phyloP scores from a whole-genome alignment of 2,888 invertebrate genomes.

The Ectobius pallidus region DNA sequence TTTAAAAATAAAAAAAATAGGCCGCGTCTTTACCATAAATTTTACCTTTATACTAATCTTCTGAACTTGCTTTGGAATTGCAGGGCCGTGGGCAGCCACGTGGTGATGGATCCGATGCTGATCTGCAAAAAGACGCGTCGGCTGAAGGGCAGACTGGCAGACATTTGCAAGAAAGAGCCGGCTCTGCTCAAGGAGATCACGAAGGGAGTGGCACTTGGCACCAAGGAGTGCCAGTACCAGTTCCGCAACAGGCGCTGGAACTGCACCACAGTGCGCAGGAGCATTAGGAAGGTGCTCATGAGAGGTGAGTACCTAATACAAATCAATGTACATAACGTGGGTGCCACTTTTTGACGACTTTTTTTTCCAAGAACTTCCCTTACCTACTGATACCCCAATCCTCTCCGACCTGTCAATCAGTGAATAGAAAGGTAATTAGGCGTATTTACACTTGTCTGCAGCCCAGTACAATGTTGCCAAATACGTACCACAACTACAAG shows the following conservation, averaged over 20 bases:
- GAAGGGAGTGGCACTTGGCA: conserved; percentile 81
- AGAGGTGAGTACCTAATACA: conserved; percentile 77
- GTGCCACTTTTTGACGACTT: too few relatives aligned
- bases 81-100: conserved; percentile 84
- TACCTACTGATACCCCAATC: too few relatives aligned
- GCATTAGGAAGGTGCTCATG: conserved; percentile 82
- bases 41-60: too few relatives aligned
- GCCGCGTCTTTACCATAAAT: too few relatives aligned
- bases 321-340: neutral
- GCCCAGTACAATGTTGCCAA: too few relatives aligned
- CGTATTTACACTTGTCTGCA: too few relatives aligned
- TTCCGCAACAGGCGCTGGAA: conserved; percentile 88
- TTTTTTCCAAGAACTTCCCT: too few relatives aligned
- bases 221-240: conserved; percentile 86
- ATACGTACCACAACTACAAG: too few relatives aligned
- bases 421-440: too few relatives aligned
- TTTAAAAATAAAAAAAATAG: too few relatives aligned
- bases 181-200: conserved; percentile 81
- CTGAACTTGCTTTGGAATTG: too few relatives aligned
- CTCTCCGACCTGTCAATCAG: too few relatives aligned
- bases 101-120: conserved; percentile 87
- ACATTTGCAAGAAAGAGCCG: conserved; percentile 85
- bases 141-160: conserved; percentile 75
- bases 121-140: conserved; percentile 86
- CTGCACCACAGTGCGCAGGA: conserved; percentile 80